Evolutionary conservation across 2,888 invertebrate species (phyloP), one percentile per base, ranked within the genome.

Genomic region (Hoplodrina blanda): DNA sequence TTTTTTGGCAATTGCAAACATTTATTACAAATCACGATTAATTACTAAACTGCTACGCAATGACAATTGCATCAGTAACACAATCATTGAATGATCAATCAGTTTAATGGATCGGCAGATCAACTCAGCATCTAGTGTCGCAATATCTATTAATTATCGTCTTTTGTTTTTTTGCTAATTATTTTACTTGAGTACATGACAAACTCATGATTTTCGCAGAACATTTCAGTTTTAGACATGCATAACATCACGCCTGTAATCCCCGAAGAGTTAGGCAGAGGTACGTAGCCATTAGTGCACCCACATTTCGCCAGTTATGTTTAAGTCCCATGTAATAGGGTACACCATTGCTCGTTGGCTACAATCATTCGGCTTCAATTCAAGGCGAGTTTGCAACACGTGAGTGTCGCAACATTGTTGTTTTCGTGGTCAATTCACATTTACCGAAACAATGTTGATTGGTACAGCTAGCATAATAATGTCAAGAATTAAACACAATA

Each of bases 341-440:
- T 57, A 63, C 53, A 57, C 55, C 62, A 62, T 55, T 68, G 41
- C 61, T 82, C 61, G 62, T 57, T 75, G 69, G 69, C 61, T 54
- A 76, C 75, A 82, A 82, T 82, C 70, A 76, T 61, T 73, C 57
- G 77, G 25, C 46, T 64, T 69, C n/a, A 76, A 85, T 81, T 82
- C 87, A 87, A 88, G 88, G 87, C 66, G 71, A 80, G 30, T 79
- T 87, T 87, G 70, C 86, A 81, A 74, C 83, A 87, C 69, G 79
- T 72, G 59, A 76, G 80, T 88, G 83, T 78, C 68, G 86, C 73
- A 86, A 85, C 65, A 56, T 55, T 76, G 73, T 84, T 69, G 70
- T 83, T 81, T 72, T 77, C 67, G 73, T 80, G 69, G 67, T 69
- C 81, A 78, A 75, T 74, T 85, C 61, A 72, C 67, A 76, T 76